A percentile compares a stretch with the other conserved stretches of the same genome.
phyloP scores from a whole-genome alignment of 2,888 invertebrate species.

The Caradrina kadenii region DNA sequence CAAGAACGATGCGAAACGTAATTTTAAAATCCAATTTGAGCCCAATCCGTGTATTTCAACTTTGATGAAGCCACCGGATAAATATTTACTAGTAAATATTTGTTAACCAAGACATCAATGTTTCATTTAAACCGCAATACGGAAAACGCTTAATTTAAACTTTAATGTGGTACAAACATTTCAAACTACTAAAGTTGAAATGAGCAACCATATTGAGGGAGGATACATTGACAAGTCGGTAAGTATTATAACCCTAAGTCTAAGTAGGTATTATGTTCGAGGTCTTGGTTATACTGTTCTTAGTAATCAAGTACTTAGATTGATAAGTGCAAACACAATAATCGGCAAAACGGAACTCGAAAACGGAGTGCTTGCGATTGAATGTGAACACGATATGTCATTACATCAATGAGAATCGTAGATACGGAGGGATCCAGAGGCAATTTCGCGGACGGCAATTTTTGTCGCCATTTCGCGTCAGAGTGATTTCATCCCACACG shows the following conservation, averaged over 20 bases:
- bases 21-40: slow-evolving; percentile 7
- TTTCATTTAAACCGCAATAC: slow-evolving; percentile 33
- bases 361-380: slow-evolving; percentile 61
- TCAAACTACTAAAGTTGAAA: neutral
- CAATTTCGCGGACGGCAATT: slow-evolving; percentile 81
- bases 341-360: slow-evolving; percentile 39
- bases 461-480: slow-evolving; percentile 82
- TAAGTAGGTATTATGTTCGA: too few species aligned
- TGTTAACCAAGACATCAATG: slow-evolving; percentile 23
- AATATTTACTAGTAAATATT: slow-evolving; percentile 23
- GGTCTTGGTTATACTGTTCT: neutral
- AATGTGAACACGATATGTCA: slow-evolving; percentile 68
- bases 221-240: too few species aligned
- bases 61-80: slow-evolving; percentile 2
- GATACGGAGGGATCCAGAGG: slow-evolving; percentile 72
- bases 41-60: neutral
- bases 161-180: slow-evolving; percentile 11
- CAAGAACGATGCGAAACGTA: neutral
- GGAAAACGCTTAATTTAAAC: slow-evolving; percentile 13
- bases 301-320: slow-evolving; percentile 9
- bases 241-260: too few species aligned
- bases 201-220: neutral
- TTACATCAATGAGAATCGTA: slow-evolving; percentile 71
- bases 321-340: slow-evolving; percentile 34
- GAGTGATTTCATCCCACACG: slow-evolving; percentile 79